Conservation (phyloP, 2,113 vertebrate species). For the Prunella himalayana region DNA sequence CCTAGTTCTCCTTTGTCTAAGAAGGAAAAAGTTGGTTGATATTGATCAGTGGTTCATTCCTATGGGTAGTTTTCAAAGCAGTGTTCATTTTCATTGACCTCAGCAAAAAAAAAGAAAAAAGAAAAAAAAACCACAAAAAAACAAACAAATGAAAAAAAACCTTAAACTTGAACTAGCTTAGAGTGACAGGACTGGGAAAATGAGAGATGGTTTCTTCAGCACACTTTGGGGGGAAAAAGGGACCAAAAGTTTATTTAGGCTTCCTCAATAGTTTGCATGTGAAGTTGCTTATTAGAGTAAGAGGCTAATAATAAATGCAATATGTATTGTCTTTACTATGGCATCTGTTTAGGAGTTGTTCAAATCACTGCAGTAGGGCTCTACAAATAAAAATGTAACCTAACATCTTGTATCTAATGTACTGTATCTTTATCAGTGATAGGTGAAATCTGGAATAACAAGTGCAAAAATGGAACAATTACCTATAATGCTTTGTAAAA, state of each 20-base stretch:
- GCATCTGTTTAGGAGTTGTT: conserved; percentile 75
- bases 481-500: conserved; percentile 79
- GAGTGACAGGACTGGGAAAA: conserved; percentile 69
- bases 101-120: background rate
- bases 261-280: conserved; percentile 74
- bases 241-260: conserved; percentile 76
- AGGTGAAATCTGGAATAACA: conserved; percentile 72
- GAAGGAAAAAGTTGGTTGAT: background rate
- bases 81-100: conserved; percentile 63
- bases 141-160: background rate
- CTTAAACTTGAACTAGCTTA: conserved; percentile 68
- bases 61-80: conserved; percentile 44
- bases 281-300: conserved; percentile 74
- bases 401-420: conserved; percentile 72
- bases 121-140: background rate
- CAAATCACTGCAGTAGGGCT: conserved; percentile 77
- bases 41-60: conserved; percentile 49
- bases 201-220: conserved; percentile 70
- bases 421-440: conserved; percentile 76
- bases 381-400: conserved; percentile 70
- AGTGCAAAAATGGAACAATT: conserved; percentile 73
- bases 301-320: conserved; percentile 71
- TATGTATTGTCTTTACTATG: conserved; percentile 74
- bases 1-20: conserved; percentile 54
- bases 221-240: conserved; percentile 75